Percentiles rank a stretch among this genome's conserved stretches.
These are phyloP conservation scores for Hylaea fasciaria DNA, from an alignment of 2,888 invertebrate species.

Conservation along the genomic window DNA sequence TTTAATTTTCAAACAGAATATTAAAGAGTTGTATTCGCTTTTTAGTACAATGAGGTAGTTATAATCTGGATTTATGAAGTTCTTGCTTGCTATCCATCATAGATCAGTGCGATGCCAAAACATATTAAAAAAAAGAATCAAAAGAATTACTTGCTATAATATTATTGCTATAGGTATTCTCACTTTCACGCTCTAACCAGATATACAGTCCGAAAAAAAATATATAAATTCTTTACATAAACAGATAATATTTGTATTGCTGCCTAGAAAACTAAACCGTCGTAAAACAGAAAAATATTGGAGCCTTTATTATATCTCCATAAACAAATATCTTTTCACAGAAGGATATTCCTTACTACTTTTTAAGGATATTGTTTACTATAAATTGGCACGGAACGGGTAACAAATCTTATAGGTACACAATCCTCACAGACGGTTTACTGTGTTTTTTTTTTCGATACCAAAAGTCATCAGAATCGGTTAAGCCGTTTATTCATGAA, in stretches of 20 bases:
- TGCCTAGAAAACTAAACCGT: constrained; percentile 9
- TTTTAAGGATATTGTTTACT: not conserved
- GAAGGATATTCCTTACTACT: not conserved
- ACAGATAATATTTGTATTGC: constrained; percentile 7
- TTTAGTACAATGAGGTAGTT: constrained; percentile 29
- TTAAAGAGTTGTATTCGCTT: constrained; percentile 34
- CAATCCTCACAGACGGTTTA: not conserved
- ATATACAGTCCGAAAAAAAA: too few species aligned
- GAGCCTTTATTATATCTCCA: not conserved
- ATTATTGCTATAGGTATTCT: too few species aligned
- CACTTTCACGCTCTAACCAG: too few species aligned
- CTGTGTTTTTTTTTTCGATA: too few species aligned
- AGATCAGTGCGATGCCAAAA: too few species aligned
- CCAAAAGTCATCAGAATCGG: too few species aligned
- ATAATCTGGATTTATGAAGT: constrained; percentile 30
- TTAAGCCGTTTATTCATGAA: too few species aligned
- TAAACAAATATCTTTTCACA: not conserved
- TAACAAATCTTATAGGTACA: not conserved
- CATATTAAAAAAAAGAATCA: too few species aligned
- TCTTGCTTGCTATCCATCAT: constrained; percentile 8
- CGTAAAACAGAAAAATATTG: constrained; percentile 15
- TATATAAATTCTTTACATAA: too few species aligned
- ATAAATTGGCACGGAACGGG: not conserved
- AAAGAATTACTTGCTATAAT: too few species aligned
- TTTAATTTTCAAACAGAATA: constrained; percentile 35